These are phyloP conservation scores for Sprattus sprattus DNA, from an alignment of 2,113 vertebrate genomes.

Conservation along the genomic window DNA sequence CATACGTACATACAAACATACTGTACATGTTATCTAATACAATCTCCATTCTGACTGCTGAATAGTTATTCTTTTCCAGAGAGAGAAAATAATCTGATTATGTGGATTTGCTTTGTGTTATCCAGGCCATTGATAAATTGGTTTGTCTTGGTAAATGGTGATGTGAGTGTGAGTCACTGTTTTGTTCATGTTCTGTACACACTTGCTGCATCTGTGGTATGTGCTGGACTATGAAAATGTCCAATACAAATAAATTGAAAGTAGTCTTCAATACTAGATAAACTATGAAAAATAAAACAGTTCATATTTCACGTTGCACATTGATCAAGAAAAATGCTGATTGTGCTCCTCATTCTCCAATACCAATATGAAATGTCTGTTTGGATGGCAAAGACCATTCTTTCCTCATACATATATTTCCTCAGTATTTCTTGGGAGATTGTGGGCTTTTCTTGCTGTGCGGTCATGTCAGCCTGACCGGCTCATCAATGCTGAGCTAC, in stretches of 20 bases:
- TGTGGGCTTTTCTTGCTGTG: neutral
- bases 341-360: neutral
- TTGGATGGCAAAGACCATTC: neutral
- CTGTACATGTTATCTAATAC: neutral
- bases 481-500: neutral
- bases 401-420: neutral
- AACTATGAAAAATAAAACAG: neutral
- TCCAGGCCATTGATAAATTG: neutral
- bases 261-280: neutral
- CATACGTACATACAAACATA: neutral
- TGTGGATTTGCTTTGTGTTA: constrained; percentile 12
- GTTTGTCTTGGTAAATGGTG: neutral
- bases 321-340: neutral
- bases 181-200: neutral
- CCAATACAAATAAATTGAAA: neutral
- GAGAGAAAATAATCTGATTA: constrained; percentile 5
- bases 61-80: neutral
- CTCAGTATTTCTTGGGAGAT: neutral
- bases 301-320: too few species aligned
- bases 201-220: neutral
- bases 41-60: neutral
- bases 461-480: neutral
- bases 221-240: neutral
- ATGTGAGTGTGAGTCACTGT: constrained; percentile 3
- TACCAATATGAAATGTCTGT: neutral